Evolutionary conservation across 2,888 invertebrate species (phyloP).

Genomic region (Pelosia muscerda): DNA sequence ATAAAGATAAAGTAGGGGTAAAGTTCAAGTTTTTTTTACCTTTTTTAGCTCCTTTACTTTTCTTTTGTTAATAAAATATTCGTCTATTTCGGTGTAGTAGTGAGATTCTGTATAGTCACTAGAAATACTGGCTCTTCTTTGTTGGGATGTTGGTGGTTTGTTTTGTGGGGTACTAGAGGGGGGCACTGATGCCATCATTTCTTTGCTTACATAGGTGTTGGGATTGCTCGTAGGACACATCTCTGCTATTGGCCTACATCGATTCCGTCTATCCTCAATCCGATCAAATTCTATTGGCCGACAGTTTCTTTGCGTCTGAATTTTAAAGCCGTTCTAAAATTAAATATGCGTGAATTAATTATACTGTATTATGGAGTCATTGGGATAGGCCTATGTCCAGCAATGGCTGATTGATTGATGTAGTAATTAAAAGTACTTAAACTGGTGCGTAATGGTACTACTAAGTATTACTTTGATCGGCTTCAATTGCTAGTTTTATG

Average conservation of each 20-base stretch:
- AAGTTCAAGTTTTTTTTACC: neutral
- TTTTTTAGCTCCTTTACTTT: conserved; percentile 6
- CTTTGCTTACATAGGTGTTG: conserved; percentile 9
- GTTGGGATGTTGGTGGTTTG: neutral
- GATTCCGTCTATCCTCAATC: too few relatives aligned
- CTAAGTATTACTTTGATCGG: too few relatives aligned
- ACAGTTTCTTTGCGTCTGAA: conserved; percentile 1
- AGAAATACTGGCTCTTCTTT: conserved; percentile 7
- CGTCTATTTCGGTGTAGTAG: conserved; percentile 23
- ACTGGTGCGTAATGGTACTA: too few relatives aligned
- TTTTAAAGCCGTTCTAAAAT: conserved; percentile 4
- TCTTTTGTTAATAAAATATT: conserved; percentile 22
- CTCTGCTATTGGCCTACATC: neutral
- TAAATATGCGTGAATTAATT: neutral
- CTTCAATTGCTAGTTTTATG: too few relatives aligned
- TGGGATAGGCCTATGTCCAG: neutral
- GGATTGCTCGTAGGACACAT: neutral
- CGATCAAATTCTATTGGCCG: neutral
- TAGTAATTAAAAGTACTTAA: too few relatives aligned
- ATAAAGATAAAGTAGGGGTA: too few relatives aligned
- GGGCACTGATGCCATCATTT: neutral
- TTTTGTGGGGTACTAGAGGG: neutral
- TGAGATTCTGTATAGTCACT: conserved; percentile 23
- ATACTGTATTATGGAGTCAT: neutral
- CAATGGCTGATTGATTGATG: too few relatives aligned